Conservation (phyloP, 2,113 vertebrate species). For the Orientallactaga bullata region DNA sequence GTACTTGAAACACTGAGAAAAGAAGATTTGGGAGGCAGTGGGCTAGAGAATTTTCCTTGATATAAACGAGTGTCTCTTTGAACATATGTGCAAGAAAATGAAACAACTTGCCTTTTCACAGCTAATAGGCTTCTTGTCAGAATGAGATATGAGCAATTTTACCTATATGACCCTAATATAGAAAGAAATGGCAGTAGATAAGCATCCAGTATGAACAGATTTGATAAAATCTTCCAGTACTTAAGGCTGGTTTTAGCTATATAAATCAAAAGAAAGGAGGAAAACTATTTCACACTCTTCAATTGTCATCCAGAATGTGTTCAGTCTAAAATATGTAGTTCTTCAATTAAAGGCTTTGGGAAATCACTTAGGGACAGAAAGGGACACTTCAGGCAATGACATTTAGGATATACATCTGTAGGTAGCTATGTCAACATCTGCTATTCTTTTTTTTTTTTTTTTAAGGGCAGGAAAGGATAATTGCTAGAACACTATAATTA, state of each 20-base stretch:
- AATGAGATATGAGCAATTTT: not conserved
- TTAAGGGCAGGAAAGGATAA: not conserved
- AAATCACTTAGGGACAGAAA: not conserved
- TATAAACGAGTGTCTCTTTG: not conserved
- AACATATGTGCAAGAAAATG: slow-evolving; percentile 38
- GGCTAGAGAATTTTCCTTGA: not conserved
- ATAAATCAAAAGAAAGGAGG: not conserved
- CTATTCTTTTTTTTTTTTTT: not conserved
- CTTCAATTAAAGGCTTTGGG: not conserved
- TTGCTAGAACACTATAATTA: slow-evolving; percentile 61
- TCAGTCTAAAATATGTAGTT: not conserved
- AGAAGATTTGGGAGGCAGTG: not conserved
- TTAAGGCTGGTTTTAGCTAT: not conserved
- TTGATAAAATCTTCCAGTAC: slow-evolving; percentile 27
- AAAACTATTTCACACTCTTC: not conserved
- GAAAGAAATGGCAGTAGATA: not conserved
- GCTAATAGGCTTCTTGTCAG: not conserved
- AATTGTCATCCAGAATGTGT: not conserved
- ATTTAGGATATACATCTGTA: slow-evolving; percentile 16
- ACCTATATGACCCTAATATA: not conserved
- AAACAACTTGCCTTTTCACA: not conserved
- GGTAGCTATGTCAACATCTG: slow-evolving; percentile 31
- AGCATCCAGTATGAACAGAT: not conserved
- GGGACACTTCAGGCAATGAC: not conserved
- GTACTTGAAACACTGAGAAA: not conserved